phyloP scores from a whole-genome alignment of 2,888 invertebrate species.

The Chaitophorus viminalis region DNA sequence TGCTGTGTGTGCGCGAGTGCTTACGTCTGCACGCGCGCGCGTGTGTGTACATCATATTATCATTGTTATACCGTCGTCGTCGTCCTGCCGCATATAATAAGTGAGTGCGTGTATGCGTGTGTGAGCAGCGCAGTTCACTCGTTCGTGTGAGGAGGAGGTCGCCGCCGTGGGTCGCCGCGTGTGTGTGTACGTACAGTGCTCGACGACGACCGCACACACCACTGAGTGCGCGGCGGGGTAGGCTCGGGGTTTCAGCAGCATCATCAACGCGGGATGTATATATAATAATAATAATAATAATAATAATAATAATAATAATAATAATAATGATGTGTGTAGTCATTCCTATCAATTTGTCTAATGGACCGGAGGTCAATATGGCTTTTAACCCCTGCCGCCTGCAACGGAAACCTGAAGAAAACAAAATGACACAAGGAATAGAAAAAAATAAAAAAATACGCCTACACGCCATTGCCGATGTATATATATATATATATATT shows the following conservation, averaged over 20 bases:
- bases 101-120: neutral
- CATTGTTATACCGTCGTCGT: no score
- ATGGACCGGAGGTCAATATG: slow-evolving; percentile 59
- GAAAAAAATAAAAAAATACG: neutral
- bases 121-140: no score
- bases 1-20: no score
- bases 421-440: slow-evolving; percentile 11
- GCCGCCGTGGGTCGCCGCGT: neutral
- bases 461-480: neutral
- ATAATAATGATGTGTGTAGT: slow-evolving; percentile 5
- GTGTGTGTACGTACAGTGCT: neutral
- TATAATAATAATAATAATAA: no score
- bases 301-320: no score
- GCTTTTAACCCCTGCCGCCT: slow-evolving; percentile 56
- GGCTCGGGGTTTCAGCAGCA: neutral
- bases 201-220: no score
- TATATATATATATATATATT: no score
- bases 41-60: no score
- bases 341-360: slow-evolving; percentile 58
- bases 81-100: no score
- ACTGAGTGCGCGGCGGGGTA: neutral
- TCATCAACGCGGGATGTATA: neutral
- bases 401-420: slow-evolving; percentile 46
- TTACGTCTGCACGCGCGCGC: no score
- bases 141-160: neutral